Base-by-base conservation (phyloP, 2,113 vertebrate genomes). In the Lepidiolamprologus cunningtoni region DNA sequence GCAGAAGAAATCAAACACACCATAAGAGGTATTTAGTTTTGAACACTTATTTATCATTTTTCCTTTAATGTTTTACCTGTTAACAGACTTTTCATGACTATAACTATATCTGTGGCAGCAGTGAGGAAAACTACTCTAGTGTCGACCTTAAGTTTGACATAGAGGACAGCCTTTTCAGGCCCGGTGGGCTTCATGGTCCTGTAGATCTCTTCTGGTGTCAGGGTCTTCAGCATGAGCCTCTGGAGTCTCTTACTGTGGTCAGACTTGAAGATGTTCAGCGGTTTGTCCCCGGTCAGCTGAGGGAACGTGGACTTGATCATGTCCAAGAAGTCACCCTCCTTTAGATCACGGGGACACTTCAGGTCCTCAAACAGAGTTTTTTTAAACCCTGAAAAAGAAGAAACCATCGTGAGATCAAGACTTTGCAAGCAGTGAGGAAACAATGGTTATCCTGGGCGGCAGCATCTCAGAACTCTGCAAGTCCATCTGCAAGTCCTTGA, bases 301-400 rank as follows among this genome's bases (percentile, higher is more conserved):
- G 92, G 92, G 84, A 92, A 87, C 26, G 53, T 12, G 61, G 92
- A 85, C 54, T 80, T 21, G 33, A 93, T 81, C 11, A 88, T 76
- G 21, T 42, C 7, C 86, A 92, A 55, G 82, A 93, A 92, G 68
- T 92, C 87, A 0, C 9, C 5, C 63, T 92, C 87, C 84, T 63
- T 84, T 2, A 91, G 82, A 8, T 82, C 80, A 0, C 28, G 80
- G 19, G 89, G 89, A 88, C 87, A 91, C 31, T 3, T 7, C 50
- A 93, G 31, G 1, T 76, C n/a, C 37, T 42, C 45, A 1, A 86
- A 7, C 1, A n/a, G 3, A 8, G 14, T 82, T 9, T 33, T 87
- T 7, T 37, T 10, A 3, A 89, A 26, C 33, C 63, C 92, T 89
- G 66, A 16, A 45, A 17, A 17, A 37, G 47, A 66, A 8, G 58